A percentile compares a stretch with the other conserved stretches of the same genome.
Conservation (phyloP, 2,797 vertebrate species). For the Neolamprologus multifasciatus region DNA sequence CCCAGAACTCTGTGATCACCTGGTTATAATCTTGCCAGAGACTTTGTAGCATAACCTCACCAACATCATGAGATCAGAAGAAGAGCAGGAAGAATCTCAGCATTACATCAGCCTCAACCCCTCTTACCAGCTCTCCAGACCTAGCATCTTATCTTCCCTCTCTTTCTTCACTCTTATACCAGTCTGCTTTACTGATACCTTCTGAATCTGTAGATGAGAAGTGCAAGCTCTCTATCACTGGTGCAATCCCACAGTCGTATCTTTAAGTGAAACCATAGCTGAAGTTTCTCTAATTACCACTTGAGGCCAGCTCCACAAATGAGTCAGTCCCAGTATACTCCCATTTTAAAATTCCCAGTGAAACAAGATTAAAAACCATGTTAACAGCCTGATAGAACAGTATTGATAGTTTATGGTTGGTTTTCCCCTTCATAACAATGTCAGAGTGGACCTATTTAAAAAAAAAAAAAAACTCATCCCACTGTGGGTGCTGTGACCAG, state of each 20-base stretch:
- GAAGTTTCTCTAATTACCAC: neutral
- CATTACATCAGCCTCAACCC: neutral
- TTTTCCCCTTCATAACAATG: neutral
- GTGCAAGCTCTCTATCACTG: neutral
- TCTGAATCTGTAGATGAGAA: neutral
- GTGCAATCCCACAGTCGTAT: neutral
- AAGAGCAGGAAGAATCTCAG: neutral
- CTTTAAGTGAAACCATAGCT: neutral
- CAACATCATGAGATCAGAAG: neutral
- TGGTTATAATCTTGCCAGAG: neutral
- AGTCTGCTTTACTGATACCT: neutral
- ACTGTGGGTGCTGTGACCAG: neutral
- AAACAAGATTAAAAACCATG: neutral
- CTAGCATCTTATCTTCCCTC: accelerated
- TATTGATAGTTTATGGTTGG: neutral
- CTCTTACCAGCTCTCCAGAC: neutral
- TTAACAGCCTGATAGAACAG: neutral
- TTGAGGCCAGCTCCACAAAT: neutral
- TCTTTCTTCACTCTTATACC: neutral
- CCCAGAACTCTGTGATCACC: neutral
- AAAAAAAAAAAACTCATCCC: neutral
- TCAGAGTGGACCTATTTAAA: accelerated
- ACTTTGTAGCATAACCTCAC: neutral
- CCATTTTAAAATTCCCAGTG: neutral
- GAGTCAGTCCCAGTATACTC: neutral